Percentiles rank a stretch among this genome's conserved stretches.
Conservation (phyloP, 2,797 vertebrate species). For the Varecia variegata region DNA sequence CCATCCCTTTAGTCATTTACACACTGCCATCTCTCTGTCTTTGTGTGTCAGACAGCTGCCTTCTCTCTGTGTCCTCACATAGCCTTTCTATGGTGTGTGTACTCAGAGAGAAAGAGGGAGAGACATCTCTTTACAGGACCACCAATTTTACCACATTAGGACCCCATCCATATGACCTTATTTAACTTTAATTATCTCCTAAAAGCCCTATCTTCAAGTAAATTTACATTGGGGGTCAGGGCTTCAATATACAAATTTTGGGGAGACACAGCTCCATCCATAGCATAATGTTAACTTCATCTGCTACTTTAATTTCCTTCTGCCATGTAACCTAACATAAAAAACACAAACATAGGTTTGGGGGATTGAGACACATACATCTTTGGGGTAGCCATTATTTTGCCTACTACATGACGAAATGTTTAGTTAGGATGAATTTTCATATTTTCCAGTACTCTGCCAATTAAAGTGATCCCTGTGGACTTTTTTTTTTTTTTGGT, state of each 20-base stretch:
- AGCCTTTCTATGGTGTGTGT: not conserved
- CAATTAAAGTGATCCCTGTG: not conserved
- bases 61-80: not conserved
- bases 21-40: not conserved
- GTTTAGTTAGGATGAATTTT: constrained; percentile 25
- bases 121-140: too few relatives aligned
- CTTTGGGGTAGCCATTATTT: not conserved
- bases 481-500: not conserved
- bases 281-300: not conserved
- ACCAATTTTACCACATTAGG: not conserved
- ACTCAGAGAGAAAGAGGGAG: too few relatives aligned
- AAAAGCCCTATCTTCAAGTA: not conserved
- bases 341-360: not conserved
- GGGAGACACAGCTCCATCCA: not conserved
- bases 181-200: not conserved
- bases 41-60: too few relatives aligned
- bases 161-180: not conserved
- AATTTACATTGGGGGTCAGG: not conserved
- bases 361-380: not conserved
- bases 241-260: not conserved
- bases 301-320: not conserved
- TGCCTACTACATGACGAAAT: not conserved
- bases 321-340: not conserved
- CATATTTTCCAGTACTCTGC: not conserved
- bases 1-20: not conserved